Percentiles rank a stretch among this genome's conserved stretches.
These are phyloP conservation scores for Scaptodrosophila latifasciaeformis DNA, from an alignment of 2,888 invertebrate species.

Conservation along the genomic window DNA sequence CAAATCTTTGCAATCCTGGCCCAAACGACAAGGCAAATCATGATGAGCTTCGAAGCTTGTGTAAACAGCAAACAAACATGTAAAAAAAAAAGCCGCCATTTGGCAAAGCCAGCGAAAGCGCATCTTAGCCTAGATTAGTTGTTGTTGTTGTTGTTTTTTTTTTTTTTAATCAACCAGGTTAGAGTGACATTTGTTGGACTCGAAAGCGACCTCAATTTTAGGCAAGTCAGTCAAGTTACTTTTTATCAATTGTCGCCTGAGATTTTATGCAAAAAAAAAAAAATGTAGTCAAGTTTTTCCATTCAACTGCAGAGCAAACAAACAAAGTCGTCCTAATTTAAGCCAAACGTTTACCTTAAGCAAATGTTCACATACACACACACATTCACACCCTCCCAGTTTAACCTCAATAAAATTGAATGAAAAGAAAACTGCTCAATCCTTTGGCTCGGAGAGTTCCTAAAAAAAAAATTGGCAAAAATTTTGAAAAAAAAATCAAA, in stretches of 20 bases:
- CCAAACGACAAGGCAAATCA: no score
- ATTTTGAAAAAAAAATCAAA: not conserved
- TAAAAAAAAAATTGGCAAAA: not conserved
- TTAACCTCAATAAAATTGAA: no score
- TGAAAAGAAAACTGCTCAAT: not conserved
- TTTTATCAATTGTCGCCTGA: no score
- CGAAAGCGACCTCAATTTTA: no score
- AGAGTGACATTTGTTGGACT: no score
- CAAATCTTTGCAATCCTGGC: no score
- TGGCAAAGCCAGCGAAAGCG: not conserved
- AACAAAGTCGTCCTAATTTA: constrained; percentile 12
- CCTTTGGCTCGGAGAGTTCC: not conserved
- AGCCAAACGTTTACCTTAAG: constrained; percentile 6
- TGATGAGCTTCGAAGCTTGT: not conserved
- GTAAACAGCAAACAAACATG: no score
- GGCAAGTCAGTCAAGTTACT: no score
- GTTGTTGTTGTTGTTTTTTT: not conserved
- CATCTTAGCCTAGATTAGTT: constrained; percentile 1
- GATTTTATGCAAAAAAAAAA: no score
- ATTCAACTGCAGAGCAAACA: not conserved
- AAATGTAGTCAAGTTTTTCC: no score
- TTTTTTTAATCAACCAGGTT: no score
- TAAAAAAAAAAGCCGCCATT: no score
- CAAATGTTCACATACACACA: not conserved
- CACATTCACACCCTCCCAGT: not conserved